Percentiles rank a stretch among this genome's conserved stretches.
Conservation (phyloP, 2,113 vertebrate genomes). For the Eublepharis macularius region DNA sequence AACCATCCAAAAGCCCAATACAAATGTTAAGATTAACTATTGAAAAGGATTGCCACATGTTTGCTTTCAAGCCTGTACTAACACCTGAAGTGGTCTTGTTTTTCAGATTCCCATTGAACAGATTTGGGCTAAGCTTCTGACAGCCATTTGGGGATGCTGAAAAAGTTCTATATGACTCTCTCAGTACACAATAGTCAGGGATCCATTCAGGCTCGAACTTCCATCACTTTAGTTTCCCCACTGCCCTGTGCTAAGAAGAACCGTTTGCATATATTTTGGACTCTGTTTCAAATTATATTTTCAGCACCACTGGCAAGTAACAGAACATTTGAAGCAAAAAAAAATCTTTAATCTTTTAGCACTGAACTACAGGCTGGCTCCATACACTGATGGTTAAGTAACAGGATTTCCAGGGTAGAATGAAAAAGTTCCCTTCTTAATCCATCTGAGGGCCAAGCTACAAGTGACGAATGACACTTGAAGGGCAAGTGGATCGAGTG, state of each 20-base stretch:
- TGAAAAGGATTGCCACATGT: not conserved
- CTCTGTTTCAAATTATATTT: not conserved
- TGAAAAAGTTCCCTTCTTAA: not conserved
- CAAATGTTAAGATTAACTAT: no score
- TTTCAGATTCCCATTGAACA: not conserved
- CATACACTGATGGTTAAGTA: not conserved
- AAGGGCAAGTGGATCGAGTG: no score
- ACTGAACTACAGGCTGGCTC: not conserved
- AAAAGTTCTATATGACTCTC: not conserved
- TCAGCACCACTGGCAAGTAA: not conserved
- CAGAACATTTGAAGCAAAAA: not conserved
- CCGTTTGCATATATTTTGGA: not conserved
- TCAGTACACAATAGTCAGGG: not conserved
- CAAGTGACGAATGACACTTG: no score
- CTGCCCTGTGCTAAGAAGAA: no score
- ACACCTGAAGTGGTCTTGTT: not conserved
- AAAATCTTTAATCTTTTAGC: not conserved
- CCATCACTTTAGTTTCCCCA: not conserved
- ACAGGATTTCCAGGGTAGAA: not conserved
- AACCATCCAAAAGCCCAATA: no score
- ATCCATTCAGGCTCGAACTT: not conserved
- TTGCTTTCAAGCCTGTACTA: not conserved
- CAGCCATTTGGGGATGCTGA: not conserved
- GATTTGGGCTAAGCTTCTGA: not conserved
- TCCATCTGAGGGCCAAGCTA: no score